Percentiles rank a stretch among this genome's conserved stretches.
Conservation (phyloP, 2,888 invertebrate genomes). For the Apamea epomidion region DNA sequence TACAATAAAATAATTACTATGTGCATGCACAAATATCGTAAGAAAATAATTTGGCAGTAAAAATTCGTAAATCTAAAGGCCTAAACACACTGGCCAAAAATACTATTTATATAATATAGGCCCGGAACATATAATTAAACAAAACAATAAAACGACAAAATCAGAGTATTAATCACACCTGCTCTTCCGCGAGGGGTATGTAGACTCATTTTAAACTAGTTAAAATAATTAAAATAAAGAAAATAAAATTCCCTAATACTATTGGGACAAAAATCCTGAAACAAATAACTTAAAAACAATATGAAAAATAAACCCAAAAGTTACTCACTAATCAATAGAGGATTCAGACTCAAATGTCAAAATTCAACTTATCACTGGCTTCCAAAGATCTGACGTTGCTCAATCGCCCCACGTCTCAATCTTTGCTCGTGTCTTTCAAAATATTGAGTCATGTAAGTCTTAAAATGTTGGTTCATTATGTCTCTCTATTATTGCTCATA, state of each 20-base stretch:
- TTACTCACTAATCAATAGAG: slow-evolving; percentile 90
- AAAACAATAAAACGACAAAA: slow-evolving; percentile 89
- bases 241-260: slow-evolving; percentile 91
- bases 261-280: slow-evolving; percentile 91
- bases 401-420: slow-evolving; percentile 64
- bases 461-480: slow-evolving; percentile 81
- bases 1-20: slow-evolving; percentile 90
- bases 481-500: slow-evolving; percentile 89
- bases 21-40: slow-evolving; percentile 90
- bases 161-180: slow-evolving; percentile 89
- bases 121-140: slow-evolving; percentile 88
- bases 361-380: slow-evolving; percentile 83
- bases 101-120: slow-evolving; percentile 90
- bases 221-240: slow-evolving; percentile 89
- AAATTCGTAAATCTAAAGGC: slow-evolving; percentile 90
- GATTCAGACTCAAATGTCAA: slow-evolving; percentile 88
- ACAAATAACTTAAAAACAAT: slow-evolving; percentile 91
- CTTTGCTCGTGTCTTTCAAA: slow-evolving; percentile 76
- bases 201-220: slow-evolving; percentile 87
- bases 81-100: slow-evolving; percentile 89
- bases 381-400: slow-evolving; percentile 67
- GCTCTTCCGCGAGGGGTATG: slow-evolving; percentile 84
- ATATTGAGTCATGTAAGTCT: slow-evolving; percentile 81
- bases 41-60: slow-evolving; percentile 91
- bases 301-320: slow-evolving; percentile 90